Evolutionary conservation across 2,113 vertebrate genomes (phyloP).

Genomic region (Ptilorrhoa leucosticta): DNA sequence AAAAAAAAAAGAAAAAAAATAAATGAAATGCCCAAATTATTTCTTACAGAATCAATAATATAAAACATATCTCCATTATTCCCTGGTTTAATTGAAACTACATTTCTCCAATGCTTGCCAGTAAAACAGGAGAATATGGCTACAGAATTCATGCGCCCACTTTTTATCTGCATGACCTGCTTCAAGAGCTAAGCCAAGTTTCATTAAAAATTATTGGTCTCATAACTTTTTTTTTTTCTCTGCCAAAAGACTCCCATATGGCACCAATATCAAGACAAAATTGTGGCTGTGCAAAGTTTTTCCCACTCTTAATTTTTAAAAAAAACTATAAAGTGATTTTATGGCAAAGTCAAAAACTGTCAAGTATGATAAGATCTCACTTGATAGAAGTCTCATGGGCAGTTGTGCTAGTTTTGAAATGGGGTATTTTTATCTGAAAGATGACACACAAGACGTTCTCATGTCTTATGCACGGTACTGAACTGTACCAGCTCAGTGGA

Average conservation of each 20-base stretch:
- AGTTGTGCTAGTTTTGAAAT: neutral
- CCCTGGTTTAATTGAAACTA: conserved; percentile 53
- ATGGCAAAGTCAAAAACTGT: neutral
- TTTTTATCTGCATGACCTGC: conserved; percentile 68
- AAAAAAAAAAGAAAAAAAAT: neutral
- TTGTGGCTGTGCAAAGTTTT: neutral
- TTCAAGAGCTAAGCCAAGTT: conserved; percentile 69
- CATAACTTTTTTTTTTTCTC: conserved; percentile 58
- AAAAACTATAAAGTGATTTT: neutral
- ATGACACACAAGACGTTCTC: neutral
- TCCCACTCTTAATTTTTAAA: neutral
- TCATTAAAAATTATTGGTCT: conserved; percentile 78
- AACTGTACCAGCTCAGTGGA: neutral
- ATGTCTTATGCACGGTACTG: neutral
- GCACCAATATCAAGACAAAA: conserved; percentile 54
- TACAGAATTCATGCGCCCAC: neutral
- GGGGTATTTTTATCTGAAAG: neutral
- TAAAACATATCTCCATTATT: conserved; percentile 65
- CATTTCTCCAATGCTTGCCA: conserved; percentile 53
- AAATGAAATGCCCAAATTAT: neutral
- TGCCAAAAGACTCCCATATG: conserved; percentile 65
- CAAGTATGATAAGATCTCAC: neutral
- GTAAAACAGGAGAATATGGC: conserved; percentile 30
- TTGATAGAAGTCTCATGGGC: neutral
- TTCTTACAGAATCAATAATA: conserved; percentile 58